Base-by-base conservation (phyloP, 2,888 invertebrate genomes). In the Selenia dentaria region DNA sequence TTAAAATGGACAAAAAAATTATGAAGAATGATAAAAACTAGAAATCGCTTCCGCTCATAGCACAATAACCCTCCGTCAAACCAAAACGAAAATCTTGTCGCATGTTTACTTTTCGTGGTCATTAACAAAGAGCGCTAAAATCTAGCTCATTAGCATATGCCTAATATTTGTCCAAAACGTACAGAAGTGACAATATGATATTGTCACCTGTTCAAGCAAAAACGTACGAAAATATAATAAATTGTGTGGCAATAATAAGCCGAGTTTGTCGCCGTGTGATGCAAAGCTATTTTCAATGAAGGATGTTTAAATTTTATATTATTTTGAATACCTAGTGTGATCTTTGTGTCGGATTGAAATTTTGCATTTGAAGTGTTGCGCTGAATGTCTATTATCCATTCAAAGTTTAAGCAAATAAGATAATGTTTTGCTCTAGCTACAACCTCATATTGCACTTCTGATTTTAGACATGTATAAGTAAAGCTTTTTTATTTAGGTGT, bases 101-200 rank as follows among this genome's bases (percentile, higher is more conserved):
- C 54, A 41, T 62, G 67, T 77, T 75, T 70, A 55, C 68, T 62
- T 48, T 60, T 76, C 75, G 76, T 70, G 72, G 65, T 71, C 57
- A 73, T 79, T 77, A 75, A 77, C 77, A 78, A 79, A 66, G 58
- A 62, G 32, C 51, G 64, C 71, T 70, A 78, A 67, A 66, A 62
- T 62, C 58, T 54, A 57, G 51, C 46, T 54, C 49, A 59, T 72
- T 71, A 69, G 51, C 72, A 69, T 60, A 39, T 51, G 25, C 10
- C 16, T 45, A 28, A 20, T 50, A 52, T 52, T 53, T 39, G 47
- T 39, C 26, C 3, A 22, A 18, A 35, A 33, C 35, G 25, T 38
- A 48, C 35, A 45, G 16, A 38, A 38, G 38, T 33, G 49, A 52
- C 48, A 52, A 51, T 40, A 32, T 40, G 6, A 20, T 28, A 51